These are phyloP conservation scores for Bombyx mori DNA, from an alignment of 1,140 invertebrate species.

Conservation along the genomic window ASM3026992v2 NC_085134.1:7555501-7556000, in stretches of 20 bases:
- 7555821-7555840: conserved; percentile 82
- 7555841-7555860: conserved; percentile 84
- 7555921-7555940: conserved; percentile 84
- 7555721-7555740: conserved; percentile 70
- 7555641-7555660: conserved; percentile 29
- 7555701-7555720: conserved; percentile 63
- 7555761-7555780: conserved; percentile 72
- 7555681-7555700: conserved; percentile 64
- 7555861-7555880: conserved; percentile 86
- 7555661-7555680: conserved; percentile 64
- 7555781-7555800: conserved; percentile 89
- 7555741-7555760: conserved; percentile 73
- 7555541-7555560: too few relatives aligned
- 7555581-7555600: too few relatives aligned
- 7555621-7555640: too few relatives aligned
- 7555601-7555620: too few relatives aligned
- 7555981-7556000: conserved; percentile 69
- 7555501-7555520: too few relatives aligned
- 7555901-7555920: conserved; percentile 87
- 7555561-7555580: too few relatives aligned
- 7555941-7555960: conserved; percentile 86
- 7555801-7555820: conserved; percentile 85
- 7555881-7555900: conserved; percentile 89
- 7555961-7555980: conserved; percentile 85
- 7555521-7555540: too few relatives aligned